Evolutionary conservation across 2,113 vertebrate species (phyloP), one percentile per base, ranked within the genome.

Genomic region (Pangasianodon hypophthalmus): DNA sequence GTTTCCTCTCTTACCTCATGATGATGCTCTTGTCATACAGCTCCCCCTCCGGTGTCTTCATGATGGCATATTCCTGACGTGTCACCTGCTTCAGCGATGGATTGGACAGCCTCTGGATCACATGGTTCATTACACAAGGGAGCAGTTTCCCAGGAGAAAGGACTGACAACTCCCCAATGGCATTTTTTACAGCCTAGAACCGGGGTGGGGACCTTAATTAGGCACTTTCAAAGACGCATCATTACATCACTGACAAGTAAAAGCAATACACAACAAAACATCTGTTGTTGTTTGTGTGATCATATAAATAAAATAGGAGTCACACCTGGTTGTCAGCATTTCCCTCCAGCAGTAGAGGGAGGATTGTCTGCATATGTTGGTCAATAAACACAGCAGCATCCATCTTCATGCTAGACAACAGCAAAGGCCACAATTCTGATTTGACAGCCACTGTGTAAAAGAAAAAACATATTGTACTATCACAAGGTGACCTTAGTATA

Each of bases 21-120:
- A 99, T 96, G 92, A 99, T 97, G 89, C 97, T 98, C 81, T 98
- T 97, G 94, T 99, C 98, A 5, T 97, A 98, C 1, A 99, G 95
- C 50, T 97, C 96, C 90, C 98, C 98, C 0, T 97, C 96, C 0
- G 97, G 97, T 2, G 97, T 98, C 90, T 94, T 95, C 98, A 99
- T 97, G 94, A 98, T 98, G 79, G 96, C 96, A 60, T 96, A 98
- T 92, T 99, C 98, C 90, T 98, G 97, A 67, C 96, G 96, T 2
- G 97, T 99, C 92, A 99, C 97, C 50, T 97, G 97, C 71, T 92
- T 89, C 14, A 99, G 93, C 0, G 96, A 96, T 0, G 96, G 97
- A 79, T 95, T 96, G 87, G 96, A 95, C 92, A 99, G 95, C 0
- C 95, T 94, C 87, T 97, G 92, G 0, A 94, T 96, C 91, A 99